phyloP scores from a whole-genome alignment of 2,888 invertebrate genomes.

The Hedychridium roseum region DNA sequence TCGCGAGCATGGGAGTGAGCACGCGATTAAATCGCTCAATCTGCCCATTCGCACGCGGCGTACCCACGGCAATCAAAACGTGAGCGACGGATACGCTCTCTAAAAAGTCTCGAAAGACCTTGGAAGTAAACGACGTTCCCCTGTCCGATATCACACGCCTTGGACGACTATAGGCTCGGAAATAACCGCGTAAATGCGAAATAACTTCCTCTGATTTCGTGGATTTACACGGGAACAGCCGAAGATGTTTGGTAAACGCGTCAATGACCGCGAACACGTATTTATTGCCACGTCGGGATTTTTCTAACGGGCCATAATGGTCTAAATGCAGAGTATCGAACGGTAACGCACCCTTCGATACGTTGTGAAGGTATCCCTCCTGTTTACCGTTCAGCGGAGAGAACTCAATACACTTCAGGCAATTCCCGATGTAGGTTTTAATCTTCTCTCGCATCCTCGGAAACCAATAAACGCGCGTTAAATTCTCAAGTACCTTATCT shows the following conservation, averaged over 20 bases:
- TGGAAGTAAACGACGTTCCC: constrained; percentile 38
- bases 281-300: no score
- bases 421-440: not conserved
- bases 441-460: not conserved
- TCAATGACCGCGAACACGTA: constrained; percentile 37
- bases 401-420: not conserved
- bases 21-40: constrained; percentile 26
- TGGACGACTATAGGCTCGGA: constrained; percentile 25
- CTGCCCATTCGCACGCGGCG: constrained; percentile 44
- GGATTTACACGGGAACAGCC: constrained; percentile 21
- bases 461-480: not conserved
- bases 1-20: constrained; percentile 30
- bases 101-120: constrained; percentile 29
- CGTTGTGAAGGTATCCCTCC: no score
- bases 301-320: no score
- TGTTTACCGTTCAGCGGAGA: not conserved
- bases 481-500: not conserved
- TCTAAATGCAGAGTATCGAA: no score
- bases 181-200: constrained; percentile 20
- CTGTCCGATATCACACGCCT: constrained; percentile 31
- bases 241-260: constrained; percentile 34
- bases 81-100: constrained; percentile 23
- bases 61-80: constrained; percentile 34
- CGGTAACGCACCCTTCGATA: no score
- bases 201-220: constrained; percentile 24